Percentiles rank a stretch among this genome's conserved stretches.
These are phyloP conservation scores for Anthopleura sola DNA, from an alignment of 64 coral and sea anemone genomes.

Conservation along the genomic window DNA sequence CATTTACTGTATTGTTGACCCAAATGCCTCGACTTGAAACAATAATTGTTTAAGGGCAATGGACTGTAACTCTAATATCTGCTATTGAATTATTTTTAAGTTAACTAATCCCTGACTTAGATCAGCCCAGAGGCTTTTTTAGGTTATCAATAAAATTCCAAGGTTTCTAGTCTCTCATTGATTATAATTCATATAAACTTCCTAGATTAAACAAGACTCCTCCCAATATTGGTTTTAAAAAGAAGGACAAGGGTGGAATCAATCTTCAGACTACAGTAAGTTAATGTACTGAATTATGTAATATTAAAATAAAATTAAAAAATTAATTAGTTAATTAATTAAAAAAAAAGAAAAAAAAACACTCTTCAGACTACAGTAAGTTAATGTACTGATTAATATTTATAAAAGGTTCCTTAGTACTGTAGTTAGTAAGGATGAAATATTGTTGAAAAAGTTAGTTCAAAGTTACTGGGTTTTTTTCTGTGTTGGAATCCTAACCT, in stretches of 20 bases:
- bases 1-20: too few relatives aligned
- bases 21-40: too few relatives aligned
- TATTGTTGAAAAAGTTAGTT: too few relatives aligned
- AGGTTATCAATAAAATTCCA: too few relatives aligned
- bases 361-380: constrained; percentile 30
- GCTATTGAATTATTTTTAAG: background rate
- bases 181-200: background rate
- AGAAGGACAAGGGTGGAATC: constrained; percentile 97
- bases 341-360: constrained; percentile 92
- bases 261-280: constrained; percentile 92
- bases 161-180: background rate
- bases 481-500: background rate
- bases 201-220: constrained; percentile 88
- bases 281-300: background rate
- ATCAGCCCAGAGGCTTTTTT: background rate
- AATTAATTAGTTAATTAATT: constrained; percentile 25
- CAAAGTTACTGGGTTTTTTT: too few relatives aligned
- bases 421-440: too few relatives aligned
- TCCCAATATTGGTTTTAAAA: constrained; percentile 95
- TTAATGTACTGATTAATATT: too few relatives aligned
- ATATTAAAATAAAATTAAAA: too few relatives aligned
- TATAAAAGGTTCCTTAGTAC: too few relatives aligned
- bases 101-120: background rate
- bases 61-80: too few relatives aligned
- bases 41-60: too few relatives aligned